A percentile compares a stretch with the other conserved stretches of the same genome.
These are phyloP conservation scores for Trididemnum clinides DNA, from an alignment of 23 tunicate genomes.

Conservation along the genomic window DNA sequence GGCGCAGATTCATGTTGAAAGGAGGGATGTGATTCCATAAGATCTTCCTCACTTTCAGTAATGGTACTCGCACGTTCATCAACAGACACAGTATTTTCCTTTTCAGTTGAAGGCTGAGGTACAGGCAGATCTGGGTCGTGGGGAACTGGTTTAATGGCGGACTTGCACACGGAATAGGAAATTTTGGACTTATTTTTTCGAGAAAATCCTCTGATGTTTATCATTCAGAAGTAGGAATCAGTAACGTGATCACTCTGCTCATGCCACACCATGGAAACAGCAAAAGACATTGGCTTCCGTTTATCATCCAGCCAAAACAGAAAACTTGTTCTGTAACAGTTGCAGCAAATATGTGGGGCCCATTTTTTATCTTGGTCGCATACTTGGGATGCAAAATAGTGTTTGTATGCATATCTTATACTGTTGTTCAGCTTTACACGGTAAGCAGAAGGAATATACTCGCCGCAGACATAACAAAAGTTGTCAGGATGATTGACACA, in stretches of 20 bases:
- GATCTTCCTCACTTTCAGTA: slow-evolving; percentile 2
- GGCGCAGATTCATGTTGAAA: background rate
- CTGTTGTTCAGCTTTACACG: slow-evolving; percentile 33
- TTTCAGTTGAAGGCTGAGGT: slow-evolving; percentile 9
- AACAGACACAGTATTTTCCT: background rate
- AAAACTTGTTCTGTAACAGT: too few species aligned
- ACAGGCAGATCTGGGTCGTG: slow-evolving; percentile 18
- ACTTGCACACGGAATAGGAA: slow-evolving; percentile 7
- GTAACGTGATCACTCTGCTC: too few species aligned
- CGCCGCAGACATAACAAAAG: too few species aligned
- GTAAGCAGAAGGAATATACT: too few species aligned
- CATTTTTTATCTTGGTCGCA: slow-evolving; percentile 43
- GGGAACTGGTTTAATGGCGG: slow-evolving; percentile 33
- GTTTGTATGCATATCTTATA: slow-evolving; percentile 34
- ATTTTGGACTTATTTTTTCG: too few species aligned
- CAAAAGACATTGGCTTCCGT: slow-evolving; percentile 44
- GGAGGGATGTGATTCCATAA: background rate
- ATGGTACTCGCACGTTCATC: slow-evolving; percentile 2
- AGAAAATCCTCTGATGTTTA: too few species aligned
- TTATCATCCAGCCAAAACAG: background rate
- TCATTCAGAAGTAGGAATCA: too few species aligned
- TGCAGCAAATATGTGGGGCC: too few species aligned
- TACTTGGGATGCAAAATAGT: slow-evolving; percentile 35
- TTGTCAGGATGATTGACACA: too few species aligned
- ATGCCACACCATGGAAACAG: slow-evolving; percentile 39